Conservation (phyloP, 2,888 invertebrate genomes). For the Lycophotia porphyrea region DNA sequence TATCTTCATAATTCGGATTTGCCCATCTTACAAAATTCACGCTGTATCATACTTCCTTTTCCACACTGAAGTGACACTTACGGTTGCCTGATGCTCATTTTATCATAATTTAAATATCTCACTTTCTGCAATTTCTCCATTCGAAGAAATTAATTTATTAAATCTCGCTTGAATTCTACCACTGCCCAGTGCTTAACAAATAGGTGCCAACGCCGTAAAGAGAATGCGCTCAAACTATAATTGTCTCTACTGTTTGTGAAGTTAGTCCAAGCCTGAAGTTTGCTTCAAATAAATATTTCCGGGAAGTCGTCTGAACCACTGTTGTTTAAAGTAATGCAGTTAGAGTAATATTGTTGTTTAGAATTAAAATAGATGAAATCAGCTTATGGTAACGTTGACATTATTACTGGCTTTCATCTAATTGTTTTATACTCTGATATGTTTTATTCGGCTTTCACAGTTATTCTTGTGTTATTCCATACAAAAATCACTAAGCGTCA, state of each 20-base stretch:
- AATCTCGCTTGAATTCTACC: background rate
- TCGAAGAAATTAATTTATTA: background rate
- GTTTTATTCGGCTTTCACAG: background rate
- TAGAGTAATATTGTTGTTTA: background rate
- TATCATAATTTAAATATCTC: background rate
- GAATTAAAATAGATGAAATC: background rate
- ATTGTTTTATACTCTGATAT: background rate
- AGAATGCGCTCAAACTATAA: constrained; percentile 6
- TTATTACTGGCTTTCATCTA: background rate
- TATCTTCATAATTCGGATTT: too few species aligned
- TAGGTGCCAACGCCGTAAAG: constrained; percentile 1
- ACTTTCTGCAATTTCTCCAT: background rate
- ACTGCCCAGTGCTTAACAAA: constrained; percentile 13
- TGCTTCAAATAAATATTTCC: constrained; percentile 25
- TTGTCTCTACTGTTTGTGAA: constrained; percentile 32
- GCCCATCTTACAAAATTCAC: too few species aligned
- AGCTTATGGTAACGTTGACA: background rate
- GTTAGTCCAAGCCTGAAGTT: constrained; percentile 25
- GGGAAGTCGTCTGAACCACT: constrained; percentile 19
- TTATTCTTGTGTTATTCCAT: background rate
- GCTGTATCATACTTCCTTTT: background rate
- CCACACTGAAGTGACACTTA: too few species aligned
- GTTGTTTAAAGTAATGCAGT: constrained; percentile 10
- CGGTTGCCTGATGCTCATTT: background rate
- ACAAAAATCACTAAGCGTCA: background rate